Evolutionary conservation across 2,888 invertebrate species (phyloP).

Genomic region (Latrodectus elegans): DNA sequence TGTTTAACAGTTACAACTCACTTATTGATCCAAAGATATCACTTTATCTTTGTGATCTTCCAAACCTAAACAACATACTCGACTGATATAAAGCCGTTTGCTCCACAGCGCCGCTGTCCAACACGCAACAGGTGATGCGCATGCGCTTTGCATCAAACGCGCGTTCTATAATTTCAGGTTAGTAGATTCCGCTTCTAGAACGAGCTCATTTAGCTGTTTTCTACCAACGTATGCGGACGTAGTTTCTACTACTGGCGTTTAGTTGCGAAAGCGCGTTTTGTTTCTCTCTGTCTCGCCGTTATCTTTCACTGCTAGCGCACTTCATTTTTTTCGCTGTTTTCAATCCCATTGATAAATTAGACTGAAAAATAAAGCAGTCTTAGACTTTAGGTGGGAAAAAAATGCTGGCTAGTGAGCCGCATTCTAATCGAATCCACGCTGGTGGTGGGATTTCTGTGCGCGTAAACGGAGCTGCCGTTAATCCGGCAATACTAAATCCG

Average conservation of each 20-base stretch:
- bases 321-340: no score
- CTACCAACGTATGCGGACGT: constrained; percentile 23
- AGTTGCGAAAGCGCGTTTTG: neutral
- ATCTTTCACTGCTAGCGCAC: neutral
- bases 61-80: neutral
- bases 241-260: neutral
- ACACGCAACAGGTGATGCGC: constrained; percentile 26
- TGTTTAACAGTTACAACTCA: no score
- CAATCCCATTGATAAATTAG: no score
- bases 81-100: neutral
- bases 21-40: no score
- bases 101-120: constrained; percentile 42
- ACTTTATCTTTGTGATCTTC: no score
- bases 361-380: no score
- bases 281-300: neutral
- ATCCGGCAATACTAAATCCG: neutral
- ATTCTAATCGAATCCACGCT: constrained; percentile 46
- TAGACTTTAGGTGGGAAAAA: neutral
- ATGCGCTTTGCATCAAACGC: constrained; percentile 31
- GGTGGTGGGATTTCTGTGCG: constrained; percentile 64
- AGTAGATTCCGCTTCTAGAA: constrained; percentile 23
- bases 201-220: constrained; percentile 55
- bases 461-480: constrained; percentile 55
- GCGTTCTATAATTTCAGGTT: constrained; percentile 41
- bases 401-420: constrained; percentile 65